Conservation (phyloP, 1,140 invertebrate genomes). For the Drosophila auraria region DNA sequence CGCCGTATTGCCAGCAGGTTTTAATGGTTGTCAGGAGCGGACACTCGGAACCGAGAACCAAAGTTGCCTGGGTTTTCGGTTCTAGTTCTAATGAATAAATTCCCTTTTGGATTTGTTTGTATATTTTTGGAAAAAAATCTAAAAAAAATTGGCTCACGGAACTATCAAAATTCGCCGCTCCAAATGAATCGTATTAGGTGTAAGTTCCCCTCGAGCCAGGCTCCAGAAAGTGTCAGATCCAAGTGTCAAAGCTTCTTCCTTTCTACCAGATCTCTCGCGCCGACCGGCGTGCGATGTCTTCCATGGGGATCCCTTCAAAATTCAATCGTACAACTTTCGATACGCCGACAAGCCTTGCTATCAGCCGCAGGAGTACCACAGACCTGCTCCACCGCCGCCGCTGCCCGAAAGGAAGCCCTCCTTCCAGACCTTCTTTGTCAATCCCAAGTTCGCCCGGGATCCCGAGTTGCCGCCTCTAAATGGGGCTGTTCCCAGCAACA, state of each 20-base stretch:
- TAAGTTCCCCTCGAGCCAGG: constrained; percentile 23
- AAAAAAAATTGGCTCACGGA: constrained; percentile 18
- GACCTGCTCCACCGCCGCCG: constrained; percentile 15
- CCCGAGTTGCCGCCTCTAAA: neutral
- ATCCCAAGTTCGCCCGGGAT: constrained; percentile 53
- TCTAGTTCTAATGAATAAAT: constrained; percentile 28
- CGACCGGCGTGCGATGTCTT: constrained; percentile 62
- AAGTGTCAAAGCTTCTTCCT: constrained; percentile 11
- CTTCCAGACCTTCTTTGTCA: constrained; percentile 72
- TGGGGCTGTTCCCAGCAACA: neutral
- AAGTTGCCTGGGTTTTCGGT: constrained; percentile 45
- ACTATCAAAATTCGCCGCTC: constrained; percentile 57
- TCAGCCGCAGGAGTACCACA: constrained; percentile 46
- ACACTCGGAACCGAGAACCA: constrained; percentile 21
- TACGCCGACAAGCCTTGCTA: constrained; percentile 72
- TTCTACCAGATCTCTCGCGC: constrained; percentile 28
- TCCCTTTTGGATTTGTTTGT: constrained; percentile 27
- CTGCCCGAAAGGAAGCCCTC: constrained; percentile 1
- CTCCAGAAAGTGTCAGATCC: constrained; percentile 9
- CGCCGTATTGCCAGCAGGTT: constrained; percentile 56
- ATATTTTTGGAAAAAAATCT: constrained; percentile 22
- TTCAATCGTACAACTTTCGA: constrained; percentile 78
- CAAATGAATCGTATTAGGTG: constrained; percentile 54
- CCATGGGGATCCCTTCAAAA: constrained; percentile 77
- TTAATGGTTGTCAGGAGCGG: constrained; percentile 44